A percentile compares a stretch with the other conserved stretches of the same genome.
phyloP scores from a whole-genome alignment of 2,888 invertebrate genomes.

The Drosophila leonis region DNA sequence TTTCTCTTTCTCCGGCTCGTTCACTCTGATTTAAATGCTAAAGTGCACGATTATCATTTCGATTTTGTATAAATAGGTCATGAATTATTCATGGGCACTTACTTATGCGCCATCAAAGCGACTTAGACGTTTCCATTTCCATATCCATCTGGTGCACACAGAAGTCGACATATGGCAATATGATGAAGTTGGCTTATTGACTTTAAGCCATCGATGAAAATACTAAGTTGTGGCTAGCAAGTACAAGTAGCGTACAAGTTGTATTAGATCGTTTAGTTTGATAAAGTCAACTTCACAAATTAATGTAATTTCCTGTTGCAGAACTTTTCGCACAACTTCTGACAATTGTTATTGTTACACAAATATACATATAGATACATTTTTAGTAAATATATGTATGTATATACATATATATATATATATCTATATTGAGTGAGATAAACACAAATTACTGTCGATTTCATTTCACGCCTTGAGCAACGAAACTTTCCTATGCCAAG shows the following conservation, averaged over 20 bases:
- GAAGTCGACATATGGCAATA: conserved; percentile 56
- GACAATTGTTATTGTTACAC: conserved; percentile 69
- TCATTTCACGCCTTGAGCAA: conserved; percentile 79
- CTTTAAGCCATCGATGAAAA: conserved; percentile 53
- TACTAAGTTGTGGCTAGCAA: conserved; percentile 60
- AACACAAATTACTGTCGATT: conserved; percentile 80
- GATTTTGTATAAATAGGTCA: conserved; percentile 76
- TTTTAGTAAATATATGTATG: conserved; percentile 3
- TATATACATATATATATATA: conserved; percentile 2
- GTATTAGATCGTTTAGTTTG: conserved; percentile 60
- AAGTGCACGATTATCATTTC: conserved; percentile 80
- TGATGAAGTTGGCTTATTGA: conserved; percentile 72
- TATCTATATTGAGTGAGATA: conserved; percentile 49
- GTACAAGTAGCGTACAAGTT: conserved; percentile 44
- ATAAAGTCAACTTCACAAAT: conserved; percentile 72
- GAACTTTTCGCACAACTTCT: conserved; percentile 66
- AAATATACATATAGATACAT: neutral
- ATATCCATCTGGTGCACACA: conserved; percentile 29
- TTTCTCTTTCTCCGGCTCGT: neutral
- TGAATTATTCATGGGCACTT: conserved; percentile 76
- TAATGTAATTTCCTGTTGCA: conserved; percentile 70
- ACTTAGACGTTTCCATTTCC: conserved; percentile 61
- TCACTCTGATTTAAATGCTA: conserved; percentile 75
- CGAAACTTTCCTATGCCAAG: conserved; percentile 65
- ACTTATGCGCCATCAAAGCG: conserved; percentile 80